These are phyloP conservation scores for Drosophila funebris DNA, from an alignment of 1,140 invertebrate genomes.

Conservation along the genomic window DNA sequence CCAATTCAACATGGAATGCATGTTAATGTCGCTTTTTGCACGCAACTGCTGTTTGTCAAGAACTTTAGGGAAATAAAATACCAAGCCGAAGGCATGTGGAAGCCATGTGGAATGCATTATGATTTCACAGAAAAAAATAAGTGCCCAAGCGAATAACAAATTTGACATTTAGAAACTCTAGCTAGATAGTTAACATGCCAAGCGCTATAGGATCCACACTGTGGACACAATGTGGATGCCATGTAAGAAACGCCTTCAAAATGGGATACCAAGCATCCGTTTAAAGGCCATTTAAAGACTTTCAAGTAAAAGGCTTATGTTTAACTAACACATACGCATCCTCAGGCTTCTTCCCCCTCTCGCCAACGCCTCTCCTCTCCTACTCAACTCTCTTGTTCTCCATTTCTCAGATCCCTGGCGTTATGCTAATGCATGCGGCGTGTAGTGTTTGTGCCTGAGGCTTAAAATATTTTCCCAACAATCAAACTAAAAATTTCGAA, in stretches of 20 bases:
- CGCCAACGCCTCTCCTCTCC: not conserved
- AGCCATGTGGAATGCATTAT: too few species aligned
- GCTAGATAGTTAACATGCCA: not conserved
- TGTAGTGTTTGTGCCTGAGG: slow-evolving; percentile 48
- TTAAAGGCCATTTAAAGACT: slow-evolving; percentile 7
- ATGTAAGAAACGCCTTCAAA: not conserved
- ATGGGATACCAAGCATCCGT: not conserved
- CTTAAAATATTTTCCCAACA: slow-evolving; percentile 75
- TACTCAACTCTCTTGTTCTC: not conserved
- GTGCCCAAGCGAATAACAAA: too few species aligned
- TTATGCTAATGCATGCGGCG: slow-evolving; percentile 61
- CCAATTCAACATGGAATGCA: too few species aligned
- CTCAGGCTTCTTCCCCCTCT: not conserved
- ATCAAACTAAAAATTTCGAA: slow-evolving; percentile 76
- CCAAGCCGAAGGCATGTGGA: too few species aligned
- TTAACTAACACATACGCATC: slow-evolving; percentile 7
- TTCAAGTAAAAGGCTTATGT: not conserved
- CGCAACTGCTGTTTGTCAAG: too few species aligned
- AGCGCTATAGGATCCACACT: not conserved
- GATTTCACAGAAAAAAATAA: too few species aligned
- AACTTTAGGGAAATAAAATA: too few species aligned
- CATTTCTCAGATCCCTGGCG: not conserved
- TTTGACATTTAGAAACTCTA: too few species aligned
- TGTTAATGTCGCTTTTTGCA: too few species aligned
- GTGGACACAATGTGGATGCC: not conserved